phyloP scores from a whole-genome alignment of 2,113 vertebrate species.

The Galbula dea region DNA sequence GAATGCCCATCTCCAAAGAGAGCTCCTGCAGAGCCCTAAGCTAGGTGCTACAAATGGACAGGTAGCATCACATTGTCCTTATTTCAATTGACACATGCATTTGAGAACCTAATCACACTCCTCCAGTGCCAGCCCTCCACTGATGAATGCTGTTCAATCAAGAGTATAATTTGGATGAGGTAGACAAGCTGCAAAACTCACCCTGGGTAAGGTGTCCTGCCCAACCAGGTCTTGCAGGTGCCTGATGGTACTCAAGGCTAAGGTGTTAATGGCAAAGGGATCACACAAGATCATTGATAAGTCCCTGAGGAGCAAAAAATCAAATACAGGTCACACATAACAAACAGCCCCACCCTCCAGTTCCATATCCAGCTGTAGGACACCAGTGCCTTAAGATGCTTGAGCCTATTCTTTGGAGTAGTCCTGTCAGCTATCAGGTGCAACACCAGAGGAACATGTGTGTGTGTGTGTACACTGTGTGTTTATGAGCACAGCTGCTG shows the following conservation, averaged over 20 bases:
- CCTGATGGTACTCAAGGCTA: conserved; percentile 90
- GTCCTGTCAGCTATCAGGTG: not conserved
- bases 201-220: conserved; percentile 93
- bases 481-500: not conserved
- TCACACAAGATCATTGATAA: conserved; percentile 98
- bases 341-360: not conserved
- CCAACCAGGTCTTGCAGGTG: conserved; percentile 93
- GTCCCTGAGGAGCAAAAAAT: conserved; percentile 74
- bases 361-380: not conserved
- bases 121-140: not conserved
- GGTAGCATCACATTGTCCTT: not conserved
- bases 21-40: not conserved
- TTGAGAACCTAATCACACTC: not conserved
- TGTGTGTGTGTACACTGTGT: not conserved
- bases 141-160: not conserved
- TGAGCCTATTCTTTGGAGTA: not conserved
- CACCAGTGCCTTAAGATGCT: not conserved
- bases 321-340: not conserved
- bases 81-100: not conserved
- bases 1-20: not conserved
- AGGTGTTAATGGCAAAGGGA: conserved; percentile 95
- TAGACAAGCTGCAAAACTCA: conserved; percentile 60
- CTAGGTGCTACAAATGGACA: not conserved
- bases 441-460: not conserved
- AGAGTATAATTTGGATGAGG: not conserved